Base-by-base conservation (phyloP, 1,140 invertebrate species). In the Drosophila pallidifrons region DNA sequence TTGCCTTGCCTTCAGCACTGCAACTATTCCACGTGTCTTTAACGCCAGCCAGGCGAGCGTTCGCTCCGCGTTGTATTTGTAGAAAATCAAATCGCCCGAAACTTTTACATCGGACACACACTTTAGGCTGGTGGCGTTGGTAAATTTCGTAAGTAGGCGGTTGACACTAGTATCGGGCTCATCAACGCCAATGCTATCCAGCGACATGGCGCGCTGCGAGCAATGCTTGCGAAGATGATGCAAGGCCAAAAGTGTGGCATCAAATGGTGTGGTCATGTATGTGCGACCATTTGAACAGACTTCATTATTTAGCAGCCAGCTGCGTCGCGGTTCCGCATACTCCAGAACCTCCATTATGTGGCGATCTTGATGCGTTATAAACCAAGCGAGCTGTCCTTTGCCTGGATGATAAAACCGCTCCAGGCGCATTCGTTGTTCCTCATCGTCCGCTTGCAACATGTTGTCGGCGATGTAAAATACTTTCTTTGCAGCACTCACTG, bases 1-100 rank as follows among this genome's bases (percentile, higher is more conserved):
- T 57, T 95, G 95, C 87, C 96, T 96, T 30, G 94, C 93, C 76
- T 94, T 95, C 7, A 97, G 93, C 10, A 95, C 93, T 60, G 94
- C 92, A 1, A 94, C 93, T 13, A 97, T 93, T 81, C 94, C 94
- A 73, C 94, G 94, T 0, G 95, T 94, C 93, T 96, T 96, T 5
- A 94, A 93, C 47, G 95, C 93, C 15, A 97, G 92, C 96, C 96
- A 97, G n/a, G 92, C 92, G 38, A 97, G 81, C 0, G 95, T 94
- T 87, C 96, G 96, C 46, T 95, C 95, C 85, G 96, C 95, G 93
- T 96, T 97, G 78, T 95, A 97, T 93, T 96, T 96, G 77, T 95
- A 97, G 8, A 96, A 96, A 86, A 94, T 95, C 25, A 96, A 91
- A 35, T 96, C 95, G 74, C 94, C 94, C 76, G 95, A 94, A 1